Conservation (phyloP, 2,888 invertebrate species). For the Camptogramma bilineatum region DNA sequence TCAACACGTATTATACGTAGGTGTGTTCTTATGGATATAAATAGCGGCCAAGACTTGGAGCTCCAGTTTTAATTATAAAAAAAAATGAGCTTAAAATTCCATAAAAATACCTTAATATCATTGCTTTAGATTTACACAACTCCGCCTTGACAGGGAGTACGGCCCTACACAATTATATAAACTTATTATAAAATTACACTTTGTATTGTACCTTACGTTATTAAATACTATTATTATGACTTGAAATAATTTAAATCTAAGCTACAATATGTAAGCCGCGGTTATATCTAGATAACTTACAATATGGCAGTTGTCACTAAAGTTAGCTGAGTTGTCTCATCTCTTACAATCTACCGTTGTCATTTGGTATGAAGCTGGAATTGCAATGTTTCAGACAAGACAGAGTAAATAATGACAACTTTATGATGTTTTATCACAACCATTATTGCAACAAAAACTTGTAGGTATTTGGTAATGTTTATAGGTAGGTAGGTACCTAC, state of each 20-base stretch:
- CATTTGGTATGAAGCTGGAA: slow-evolving; percentile 68
- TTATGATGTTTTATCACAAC: slow-evolving; percentile 79
- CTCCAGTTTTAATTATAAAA: slow-evolving; percentile 1
- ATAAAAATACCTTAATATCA: slow-evolving; percentile 12
- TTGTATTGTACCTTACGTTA: slow-evolving; percentile 71
- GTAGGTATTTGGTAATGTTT: slow-evolving; percentile 77
- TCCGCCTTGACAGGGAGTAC: slow-evolving; percentile 4
- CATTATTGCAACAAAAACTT: slow-evolving; percentile 78
- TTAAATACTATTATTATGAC: slow-evolving; percentile 84
- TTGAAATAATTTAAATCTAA: slow-evolving; percentile 75
- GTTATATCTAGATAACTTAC: slow-evolving; percentile 76
- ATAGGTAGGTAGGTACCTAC: slow-evolving; percentile 73
- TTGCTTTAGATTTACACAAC: slow-evolving; percentile 14
- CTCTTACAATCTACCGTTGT: slow-evolving; percentile 59
- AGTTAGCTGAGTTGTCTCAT: slow-evolving; percentile 80
- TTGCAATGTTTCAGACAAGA: slow-evolving; percentile 43
- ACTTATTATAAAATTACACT: slow-evolving; percentile 34
- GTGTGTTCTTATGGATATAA: neutral
- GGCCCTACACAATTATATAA: slow-evolving; percentile 18
- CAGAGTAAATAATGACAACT: slow-evolving; percentile 61
- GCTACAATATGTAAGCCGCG: slow-evolving; percentile 63
- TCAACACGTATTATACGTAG: neutral
- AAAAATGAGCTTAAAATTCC: slow-evolving; percentile 9
- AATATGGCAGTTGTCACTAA: slow-evolving; percentile 84
- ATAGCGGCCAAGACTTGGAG: slow-evolving; percentile 20